A percentile compares a stretch with the other conserved stretches of the same genome.
Conservation (phyloP, 2,888 invertebrate genomes). For the Ceriagrion tenellum region DNA sequence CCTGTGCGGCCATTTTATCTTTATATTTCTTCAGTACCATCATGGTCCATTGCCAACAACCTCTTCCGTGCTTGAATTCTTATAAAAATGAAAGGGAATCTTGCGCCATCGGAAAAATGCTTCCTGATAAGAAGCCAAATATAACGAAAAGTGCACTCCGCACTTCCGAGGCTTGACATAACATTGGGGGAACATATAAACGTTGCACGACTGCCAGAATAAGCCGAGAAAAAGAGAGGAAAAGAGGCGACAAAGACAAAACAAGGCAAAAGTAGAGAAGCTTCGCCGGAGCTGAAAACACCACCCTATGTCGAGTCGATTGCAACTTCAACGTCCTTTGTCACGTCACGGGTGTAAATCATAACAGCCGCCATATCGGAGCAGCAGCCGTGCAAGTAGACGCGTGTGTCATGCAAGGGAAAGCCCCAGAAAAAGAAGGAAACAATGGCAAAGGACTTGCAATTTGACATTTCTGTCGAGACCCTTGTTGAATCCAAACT, state of each 20-base stretch:
- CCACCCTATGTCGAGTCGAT: slow-evolving; percentile 48
- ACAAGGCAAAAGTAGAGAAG: not conserved
- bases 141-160: too few species aligned
- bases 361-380: slow-evolving; percentile 28
- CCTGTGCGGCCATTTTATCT: too few species aligned
- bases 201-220: not conserved
- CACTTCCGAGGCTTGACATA: too few species aligned
- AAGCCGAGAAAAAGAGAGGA: not conserved
- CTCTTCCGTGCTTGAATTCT: too few species aligned
- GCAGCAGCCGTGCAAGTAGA: not conserved
- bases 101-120: too few species aligned
- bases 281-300: not conserved
- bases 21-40: too few species aligned
- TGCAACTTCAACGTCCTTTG: slow-evolving; percentile 46
- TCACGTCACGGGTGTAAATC: slow-evolving; percentile 43
- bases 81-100: too few species aligned
- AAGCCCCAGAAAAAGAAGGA: not conserved
- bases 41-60: too few species aligned
- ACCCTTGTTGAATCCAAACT: not conserved
- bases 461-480: not conserved
- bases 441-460: not conserved
- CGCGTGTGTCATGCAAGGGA: not conserved
- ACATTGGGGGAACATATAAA: not conserved
- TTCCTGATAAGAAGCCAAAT: too few species aligned
- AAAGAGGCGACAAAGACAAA: not conserved